Evolutionary conservation across 2,888 invertebrate species (phyloP).

Genomic region (Oscheius sp.): DNA sequence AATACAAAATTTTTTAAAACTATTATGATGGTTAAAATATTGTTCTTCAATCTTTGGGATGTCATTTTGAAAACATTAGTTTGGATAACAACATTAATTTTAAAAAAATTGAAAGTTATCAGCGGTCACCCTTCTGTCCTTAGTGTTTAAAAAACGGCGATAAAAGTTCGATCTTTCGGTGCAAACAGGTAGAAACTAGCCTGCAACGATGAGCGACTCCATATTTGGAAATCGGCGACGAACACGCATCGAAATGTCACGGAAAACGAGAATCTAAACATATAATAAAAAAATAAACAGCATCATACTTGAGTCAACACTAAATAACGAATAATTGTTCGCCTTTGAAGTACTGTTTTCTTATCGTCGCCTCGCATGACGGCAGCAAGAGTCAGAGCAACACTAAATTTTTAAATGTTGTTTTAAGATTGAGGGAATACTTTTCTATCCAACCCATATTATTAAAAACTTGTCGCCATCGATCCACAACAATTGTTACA

Average conservation of each 20-base stretch:
- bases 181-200: too few relatives aligned
- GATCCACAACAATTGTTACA: conserved; percentile 56
- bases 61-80: too few relatives aligned
- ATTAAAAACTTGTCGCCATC: conserved; percentile 50
- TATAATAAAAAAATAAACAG: too few relatives aligned
- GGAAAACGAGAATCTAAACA: conserved; percentile 59
- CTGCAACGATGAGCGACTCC: conserved; percentile 51
- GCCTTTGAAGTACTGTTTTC: conserved; percentile 37
- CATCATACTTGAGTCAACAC: conserved; percentile 45
- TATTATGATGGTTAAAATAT: too few relatives aligned
- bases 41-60: too few relatives aligned
- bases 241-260: conserved; percentile 60
- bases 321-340: conserved; percentile 52
- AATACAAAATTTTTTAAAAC: too few relatives aligned
- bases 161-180: too few relatives aligned
- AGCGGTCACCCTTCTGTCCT: too few relatives aligned
- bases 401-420: conserved; percentile 34
- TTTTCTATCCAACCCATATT: conserved; percentile 56
- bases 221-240: conserved; percentile 56
- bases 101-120: too few relatives aligned
- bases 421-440: conserved; percentile 17
- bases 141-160: too few relatives aligned
- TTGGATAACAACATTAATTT: too few relatives aligned
- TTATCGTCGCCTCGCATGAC: conserved; percentile 43
- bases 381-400: conserved; percentile 48